Base-by-base conservation (phyloP, 2,113 vertebrate genomes). In the Nannospalax galili region DNA sequence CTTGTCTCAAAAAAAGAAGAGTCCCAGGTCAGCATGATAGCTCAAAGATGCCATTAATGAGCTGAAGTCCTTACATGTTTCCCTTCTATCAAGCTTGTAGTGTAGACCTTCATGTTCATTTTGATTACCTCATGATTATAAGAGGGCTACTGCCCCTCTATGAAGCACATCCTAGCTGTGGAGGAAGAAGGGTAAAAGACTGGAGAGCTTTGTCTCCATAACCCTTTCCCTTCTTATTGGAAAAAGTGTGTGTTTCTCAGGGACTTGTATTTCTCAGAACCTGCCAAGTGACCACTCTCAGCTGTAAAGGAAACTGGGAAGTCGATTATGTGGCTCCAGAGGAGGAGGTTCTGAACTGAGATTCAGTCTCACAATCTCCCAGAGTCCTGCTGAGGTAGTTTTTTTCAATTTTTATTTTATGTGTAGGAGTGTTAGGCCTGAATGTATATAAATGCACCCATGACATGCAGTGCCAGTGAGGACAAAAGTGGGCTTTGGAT, bases 321-420 rank as follows among this genome's bases (percentile, higher is more conserved):
- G 48, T 16, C 7, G 30, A 35, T 19, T 7, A 8, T 4, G 24
- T 89, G 26, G 15, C 60, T 24, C n/a, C n/a, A n/a, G 37, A 86
- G 67, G 73, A 52, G 19, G 56, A 62, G 65, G n/a, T 30, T 42
- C 26, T 32, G 42, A 17, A 24, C 5, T 17, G 28, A 42, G 64
- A 28, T 0, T 1, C 1, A 17, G 72, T 12, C 35, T 70, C 30
- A 15, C 42, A 2, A 0, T 56, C 35, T 4, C 17, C 70, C 42
- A 3, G 92, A 87, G 42, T 24, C 84, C 58, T 9, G 26, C 42
- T 72, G n/a, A n/a, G n/a, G n/a, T n/a, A n/a, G n/a, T 5, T 77
- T 35, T 62, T 62, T 52, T 52, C 11, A 52, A 52, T 52, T 52
- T 52, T 52, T 52, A 52, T 52, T 52, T 52, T 52, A 7, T 6